Evolutionary conservation across 2,113 vertebrate species (phyloP).

Genomic region (Plecturocebus donacophilus): DNA sequence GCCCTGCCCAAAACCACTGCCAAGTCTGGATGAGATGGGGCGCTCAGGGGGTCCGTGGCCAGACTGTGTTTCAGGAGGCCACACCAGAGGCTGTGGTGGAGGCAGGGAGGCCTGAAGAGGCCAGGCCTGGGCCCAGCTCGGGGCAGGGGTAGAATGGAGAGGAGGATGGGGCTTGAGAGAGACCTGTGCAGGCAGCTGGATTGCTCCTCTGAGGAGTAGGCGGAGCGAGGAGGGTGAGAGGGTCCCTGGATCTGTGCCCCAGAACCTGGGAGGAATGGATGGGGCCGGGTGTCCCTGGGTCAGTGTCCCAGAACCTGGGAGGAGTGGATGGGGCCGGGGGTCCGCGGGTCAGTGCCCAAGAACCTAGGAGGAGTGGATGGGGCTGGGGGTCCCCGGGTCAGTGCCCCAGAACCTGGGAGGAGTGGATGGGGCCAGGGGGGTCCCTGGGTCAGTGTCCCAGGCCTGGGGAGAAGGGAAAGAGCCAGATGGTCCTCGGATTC

Average conservation of each 20-base stretch:
- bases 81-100: too few species aligned
- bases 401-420: too few species aligned
- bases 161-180: not conserved
- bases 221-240: not conserved
- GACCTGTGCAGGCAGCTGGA: too few species aligned
- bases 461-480: not conserved
- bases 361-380: not conserved
- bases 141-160: too few species aligned
- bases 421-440: fast-evolving
- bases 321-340: too few species aligned
- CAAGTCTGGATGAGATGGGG: not conserved
- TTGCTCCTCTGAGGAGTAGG: too few species aligned
- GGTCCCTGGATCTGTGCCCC: not conserved
- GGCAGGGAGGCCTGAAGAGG: not conserved
- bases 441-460: not conserved
- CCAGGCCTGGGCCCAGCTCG: not conserved
- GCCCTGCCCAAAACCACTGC: not conserved
- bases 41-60: not conserved
- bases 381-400: not conserved
- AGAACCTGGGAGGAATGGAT: not conserved
- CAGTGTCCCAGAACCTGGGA: too few species aligned
- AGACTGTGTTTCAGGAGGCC: too few species aligned
- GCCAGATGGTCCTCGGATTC: not conserved
- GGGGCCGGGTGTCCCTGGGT: not conserved
- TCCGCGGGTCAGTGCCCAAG: too few species aligned